Conservation (phyloP, 2,888 invertebrate genomes). For the Dryococelus australis region DNA sequence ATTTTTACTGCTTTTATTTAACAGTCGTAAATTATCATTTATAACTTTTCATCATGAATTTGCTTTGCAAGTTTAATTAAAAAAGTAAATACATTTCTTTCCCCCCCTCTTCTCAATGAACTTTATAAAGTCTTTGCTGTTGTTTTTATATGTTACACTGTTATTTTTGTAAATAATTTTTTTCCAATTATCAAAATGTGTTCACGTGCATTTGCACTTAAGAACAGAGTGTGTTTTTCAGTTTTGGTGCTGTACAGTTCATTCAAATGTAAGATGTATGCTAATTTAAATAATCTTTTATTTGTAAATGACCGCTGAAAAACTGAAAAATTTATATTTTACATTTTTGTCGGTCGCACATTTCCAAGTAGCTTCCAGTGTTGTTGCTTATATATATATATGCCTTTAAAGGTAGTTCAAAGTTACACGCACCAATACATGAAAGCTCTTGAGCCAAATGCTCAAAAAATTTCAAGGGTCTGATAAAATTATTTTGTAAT, state of each 20-base stretch:
- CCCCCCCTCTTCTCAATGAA: background rate
- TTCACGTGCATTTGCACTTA: background rate
- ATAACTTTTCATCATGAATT: background rate
- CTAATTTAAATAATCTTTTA: too few relatives aligned
- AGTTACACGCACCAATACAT: too few relatives aligned
- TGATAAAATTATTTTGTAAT: too few relatives aligned
- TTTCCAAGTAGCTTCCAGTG: background rate
- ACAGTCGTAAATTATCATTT: background rate
- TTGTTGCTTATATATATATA: background rate
- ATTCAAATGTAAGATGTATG: background rate
- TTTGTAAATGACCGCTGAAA: too few relatives aligned
- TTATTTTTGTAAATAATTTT: slow-evolving; percentile 7
- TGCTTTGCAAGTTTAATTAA: background rate
- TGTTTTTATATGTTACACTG: slow-evolving; percentile 4
- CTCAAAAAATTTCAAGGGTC: too few relatives aligned
- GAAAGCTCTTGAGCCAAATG: too few relatives aligned
- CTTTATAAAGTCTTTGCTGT: background rate
- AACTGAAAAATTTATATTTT: too few relatives aligned
- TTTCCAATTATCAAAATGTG: background rate
- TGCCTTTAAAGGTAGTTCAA: too few relatives aligned
- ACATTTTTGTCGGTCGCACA: background rate
- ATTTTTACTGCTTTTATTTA: background rate
- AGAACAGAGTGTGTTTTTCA: background rate
- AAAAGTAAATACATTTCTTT: background rate
- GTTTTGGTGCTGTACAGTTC: slow-evolving; percentile 16